Percentiles rank a stretch among this genome's conserved stretches.
phyloP scores from a whole-genome alignment of 2,113 vertebrate species.

The Dolichotis patagonum region DNA sequence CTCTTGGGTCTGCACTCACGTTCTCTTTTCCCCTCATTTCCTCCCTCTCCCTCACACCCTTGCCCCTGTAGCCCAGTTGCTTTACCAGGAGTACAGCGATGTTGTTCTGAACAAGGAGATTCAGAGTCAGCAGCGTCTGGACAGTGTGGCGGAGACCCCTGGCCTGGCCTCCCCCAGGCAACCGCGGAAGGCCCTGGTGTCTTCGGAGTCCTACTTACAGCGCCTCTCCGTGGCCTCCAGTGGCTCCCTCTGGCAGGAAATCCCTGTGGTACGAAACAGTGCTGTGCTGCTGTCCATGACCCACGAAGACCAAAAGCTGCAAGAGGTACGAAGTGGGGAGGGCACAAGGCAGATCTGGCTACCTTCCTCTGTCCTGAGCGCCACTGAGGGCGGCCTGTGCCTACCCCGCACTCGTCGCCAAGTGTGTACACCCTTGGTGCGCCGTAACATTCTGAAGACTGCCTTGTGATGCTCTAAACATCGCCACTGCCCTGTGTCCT shows the following conservation, averaged over 20 bases:
- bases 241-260: conserved; percentile 94
- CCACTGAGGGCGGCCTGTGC: neutral
- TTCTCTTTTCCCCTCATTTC: neutral
- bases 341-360: neutral
- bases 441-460: accelerated
- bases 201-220: conserved; percentile 89
- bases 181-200: conserved; percentile 82
- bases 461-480: neutral
- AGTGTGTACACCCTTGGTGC: accelerated
- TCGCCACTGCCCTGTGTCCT: neutral
- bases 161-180: conserved; percentile 80
- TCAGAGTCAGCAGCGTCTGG: conserved; percentile 91
- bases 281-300: conserved; percentile 89
- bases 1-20: neutral
- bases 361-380: accelerated
- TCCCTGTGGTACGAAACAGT: conserved; percentile 91
- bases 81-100: conserved; percentile 98
- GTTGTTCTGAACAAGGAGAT: conserved; percentile 95
- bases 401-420: accelerated
- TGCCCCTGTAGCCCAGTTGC: conserved; percentile 88
- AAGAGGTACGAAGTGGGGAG: conserved; percentile 89
- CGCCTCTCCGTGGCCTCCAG: conserved; percentile 89
- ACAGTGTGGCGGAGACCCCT: conserved; percentile 79
- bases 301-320: conserved; percentile 92
- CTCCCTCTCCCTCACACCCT: accelerated